Conservation (phyloP, 2,113 vertebrate species). For the Zosterops borbonicus region DNA sequence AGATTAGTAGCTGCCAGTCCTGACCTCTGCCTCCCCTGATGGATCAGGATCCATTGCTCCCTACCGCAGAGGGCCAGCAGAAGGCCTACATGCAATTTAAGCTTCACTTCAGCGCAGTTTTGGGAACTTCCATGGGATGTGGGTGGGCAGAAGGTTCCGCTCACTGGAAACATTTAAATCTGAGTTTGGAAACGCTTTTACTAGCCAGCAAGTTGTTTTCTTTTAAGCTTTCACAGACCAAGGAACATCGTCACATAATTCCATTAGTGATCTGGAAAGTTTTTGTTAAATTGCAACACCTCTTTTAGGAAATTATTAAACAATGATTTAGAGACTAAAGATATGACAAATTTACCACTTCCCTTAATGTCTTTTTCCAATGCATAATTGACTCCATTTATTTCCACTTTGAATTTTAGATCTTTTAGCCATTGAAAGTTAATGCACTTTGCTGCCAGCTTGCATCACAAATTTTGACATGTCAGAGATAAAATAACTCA, state of each 20-base stretch:
- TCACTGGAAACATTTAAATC: slow-evolving; percentile 1
- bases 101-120: not conserved
- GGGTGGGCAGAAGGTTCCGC: not conserved
- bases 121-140: not conserved
- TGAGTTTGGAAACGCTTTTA: slow-evolving; percentile 21
- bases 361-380: not conserved
- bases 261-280: not conserved
- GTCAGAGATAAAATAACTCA: not conserved
- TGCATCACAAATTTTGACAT: not conserved
- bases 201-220: not conserved
- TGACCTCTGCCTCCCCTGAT: not conserved
- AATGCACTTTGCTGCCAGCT: not conserved
- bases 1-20: not conserved
- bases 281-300: not conserved
- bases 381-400: not conserved
- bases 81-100: not conserved
- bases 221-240: not conserved
- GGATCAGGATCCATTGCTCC: not conserved
- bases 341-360: not conserved
- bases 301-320: slow-evolving; percentile 9
- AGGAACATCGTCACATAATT: not conserved
- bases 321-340: not conserved
- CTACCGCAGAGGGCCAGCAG: not conserved
- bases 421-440: not conserved
- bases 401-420: not conserved